phyloP scores from a whole-genome alignment of 2,113 vertebrate genomes.

The Antidorcas marsupialis region DNA sequence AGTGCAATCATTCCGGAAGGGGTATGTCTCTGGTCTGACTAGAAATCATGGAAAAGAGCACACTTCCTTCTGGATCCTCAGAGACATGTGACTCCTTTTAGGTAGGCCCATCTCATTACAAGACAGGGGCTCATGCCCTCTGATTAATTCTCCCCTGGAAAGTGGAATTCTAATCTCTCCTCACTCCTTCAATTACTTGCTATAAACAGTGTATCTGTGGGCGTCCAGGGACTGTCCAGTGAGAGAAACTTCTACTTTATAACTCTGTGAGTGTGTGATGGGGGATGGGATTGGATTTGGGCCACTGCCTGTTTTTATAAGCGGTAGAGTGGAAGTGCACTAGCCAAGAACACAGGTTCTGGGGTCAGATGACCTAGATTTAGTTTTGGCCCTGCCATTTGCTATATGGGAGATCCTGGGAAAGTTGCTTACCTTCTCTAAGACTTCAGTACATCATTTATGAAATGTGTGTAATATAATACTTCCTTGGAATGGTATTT shows the following conservation, averaged over 20 bases:
- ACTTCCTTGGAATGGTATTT: neutral
- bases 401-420: neutral
- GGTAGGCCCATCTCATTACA: neutral
- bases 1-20: neutral
- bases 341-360: neutral
- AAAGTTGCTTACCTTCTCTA: neutral
- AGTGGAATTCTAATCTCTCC: neutral
- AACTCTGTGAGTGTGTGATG: neutral
- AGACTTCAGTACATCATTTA: neutral
- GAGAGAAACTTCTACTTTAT: neutral
- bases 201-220: neutral
- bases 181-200: neutral
- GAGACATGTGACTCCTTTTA: neutral
- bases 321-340: fast-evolving
- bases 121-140: neutral
- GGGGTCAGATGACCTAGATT: neutral
- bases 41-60: neutral
- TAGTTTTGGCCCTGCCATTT: neutral
- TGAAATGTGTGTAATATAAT: neutral
- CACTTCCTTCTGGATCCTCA: fast-evolving
- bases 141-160: neutral
- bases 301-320: neutral
- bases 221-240: neutral
- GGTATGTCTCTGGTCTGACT: neutral
- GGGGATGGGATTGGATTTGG: neutral